Evolutionary conservation across 35 echinoderm and acorn worm genomes (phyloP).

Genomic region (Ophioderma brevispina): DNA sequence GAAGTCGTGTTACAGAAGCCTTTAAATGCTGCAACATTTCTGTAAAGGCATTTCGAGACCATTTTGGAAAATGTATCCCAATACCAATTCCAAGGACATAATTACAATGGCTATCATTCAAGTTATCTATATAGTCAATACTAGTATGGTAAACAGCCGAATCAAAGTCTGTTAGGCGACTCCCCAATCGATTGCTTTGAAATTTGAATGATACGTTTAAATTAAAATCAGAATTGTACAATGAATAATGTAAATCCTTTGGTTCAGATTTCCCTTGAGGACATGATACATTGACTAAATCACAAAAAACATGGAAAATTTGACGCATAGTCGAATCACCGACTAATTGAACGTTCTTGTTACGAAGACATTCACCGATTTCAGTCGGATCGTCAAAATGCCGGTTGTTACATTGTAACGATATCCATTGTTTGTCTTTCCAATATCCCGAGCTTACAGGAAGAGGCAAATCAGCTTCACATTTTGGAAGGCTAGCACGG

Average conservation of each 20-base stretch:
- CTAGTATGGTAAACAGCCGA: neutral
- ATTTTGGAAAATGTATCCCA: neutral
- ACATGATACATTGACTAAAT: neutral
- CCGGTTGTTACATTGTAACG: neutral
- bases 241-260: neutral
- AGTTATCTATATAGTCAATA: neutral
- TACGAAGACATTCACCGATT: neutral
- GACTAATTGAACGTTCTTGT: neutral
- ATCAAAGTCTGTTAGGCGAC: neutral
- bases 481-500: too few relatives aligned
- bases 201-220: neutral
- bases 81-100: neutral
- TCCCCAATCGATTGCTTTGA: neutral
- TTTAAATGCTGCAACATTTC: neutral
- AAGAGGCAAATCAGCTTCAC: too few relatives aligned
- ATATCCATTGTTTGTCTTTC: neutral
- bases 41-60: neutral
- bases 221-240: neutral
- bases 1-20: neutral
- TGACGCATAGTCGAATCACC: neutral
- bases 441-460: neutral
- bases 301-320: neutral
- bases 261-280: neutral
- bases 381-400: neutral
- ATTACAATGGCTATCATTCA: neutral